Base-by-base conservation (phyloP, 1,140 invertebrate genomes). In the Drosophila grimshawi region DNA sequence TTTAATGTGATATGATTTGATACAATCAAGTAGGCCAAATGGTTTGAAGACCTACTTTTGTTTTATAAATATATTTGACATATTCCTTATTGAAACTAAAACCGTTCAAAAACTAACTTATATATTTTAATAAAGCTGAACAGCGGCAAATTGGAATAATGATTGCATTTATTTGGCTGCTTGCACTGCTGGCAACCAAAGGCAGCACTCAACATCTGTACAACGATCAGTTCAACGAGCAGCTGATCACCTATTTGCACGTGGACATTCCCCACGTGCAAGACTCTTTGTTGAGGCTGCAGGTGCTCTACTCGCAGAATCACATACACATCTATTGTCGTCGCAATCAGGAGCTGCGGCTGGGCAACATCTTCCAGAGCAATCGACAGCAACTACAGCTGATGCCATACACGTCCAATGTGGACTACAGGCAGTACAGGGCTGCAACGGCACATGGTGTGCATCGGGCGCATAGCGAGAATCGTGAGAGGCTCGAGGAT, bases 271-370 rank as follows among this genome's bases (percentile, higher is more conserved):
- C 65, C 0, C 55, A 86, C n/a, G 10, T 46, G 4, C 48, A 75
- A 27, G 37, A 72, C 3, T 46, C 41, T 0, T 10, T 70, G 8
- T 46, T 8, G 3, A 4, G 61, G n/a, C 8, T 71, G 2, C 69
- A 78, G 2, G 46, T 41, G 39, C n/a, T 65, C 5, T 75, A 71
- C 39, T 1, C 8, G 0, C 41, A 46, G 3, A 67, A 72, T 11
- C 19, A 7, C 0, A 3, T 86, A 0, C 59, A 75, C 1, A 45
- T 86, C 19, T 86, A 62, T 39, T 81, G 75, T 19, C 46, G 65
- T 6, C 37, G 37, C 0, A 63, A 52, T 5, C 45, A 62, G 8
- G 7, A 2, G 0, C n/a, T 60, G 5, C 5, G 35, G 3, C 0
- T 55, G 4, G 2, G 4, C 29, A 86, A 75, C 39, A 55, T 74